Base-by-base conservation (phyloP, 2,888 invertebrate species). In the Griposia aprilina region DNA sequence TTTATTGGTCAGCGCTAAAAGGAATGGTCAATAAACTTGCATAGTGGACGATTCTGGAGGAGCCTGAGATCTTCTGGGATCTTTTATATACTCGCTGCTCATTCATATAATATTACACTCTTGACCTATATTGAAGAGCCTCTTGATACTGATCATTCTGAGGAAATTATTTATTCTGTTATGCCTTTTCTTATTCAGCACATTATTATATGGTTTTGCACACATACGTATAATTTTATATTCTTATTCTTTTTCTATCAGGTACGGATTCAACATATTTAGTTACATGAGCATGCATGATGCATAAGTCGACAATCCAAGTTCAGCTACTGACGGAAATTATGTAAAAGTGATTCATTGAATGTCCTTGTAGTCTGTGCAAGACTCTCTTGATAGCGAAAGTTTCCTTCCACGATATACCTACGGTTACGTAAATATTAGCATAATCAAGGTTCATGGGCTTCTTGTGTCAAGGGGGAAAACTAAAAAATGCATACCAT, bases 341-440 rank as follows among this genome's bases (percentile, higher is more conserved):
- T 45, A 73, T 65, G 80, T 80, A 73, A 78, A 65, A 30, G n/a
- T 73, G 57, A 79, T 74, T 80, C 80, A 66, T 7, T 30, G 50
- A 1, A 23, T 65, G 80, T 73, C 78, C 80, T 79, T 79, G 80
- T 48, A 13, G 30, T 17, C 30, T n/a, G 71, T 8, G 20, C 57
- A 80, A 80, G 57, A 74, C 52, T 52, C 48, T 57, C 26, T 63
- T 50, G 48, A 55, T 41, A 45, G 65, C 11, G 78, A 79, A 73
- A 79, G 78, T 80, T 65, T 80, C n/a, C 17, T 10, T 63, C 57
- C 20, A 59, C 4, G 41, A 20, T 30, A 23, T 45, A 45, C 41
- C 5, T 65, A 59, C 13, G 15, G 73, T 73, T 73, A 73, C 45
- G 59, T 41, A 73, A 80, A 45, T n/a, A 78, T 72, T 45, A 30